These are phyloP conservation scores for Corydoras sp. DNA, from an alignment of 2,113 vertebrate genomes.

Conservation along the genomic window DNA sequence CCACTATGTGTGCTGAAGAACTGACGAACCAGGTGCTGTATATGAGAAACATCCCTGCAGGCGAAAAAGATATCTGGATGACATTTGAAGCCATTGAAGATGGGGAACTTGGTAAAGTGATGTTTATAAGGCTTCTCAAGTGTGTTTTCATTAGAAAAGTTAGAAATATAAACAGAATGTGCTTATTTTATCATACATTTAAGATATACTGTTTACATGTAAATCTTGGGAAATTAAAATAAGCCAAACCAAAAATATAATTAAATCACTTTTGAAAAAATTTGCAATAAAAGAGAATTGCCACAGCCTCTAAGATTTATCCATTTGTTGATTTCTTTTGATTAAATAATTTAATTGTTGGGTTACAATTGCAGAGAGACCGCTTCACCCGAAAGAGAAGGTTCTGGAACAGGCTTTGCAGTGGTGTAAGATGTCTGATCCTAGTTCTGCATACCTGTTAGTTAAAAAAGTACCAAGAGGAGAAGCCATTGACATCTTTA, in stretches of 20 bases:
- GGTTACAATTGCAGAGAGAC: conserved; percentile 69
- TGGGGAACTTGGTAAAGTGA: conserved; percentile 82
- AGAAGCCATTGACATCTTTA: conserved; percentile 83
- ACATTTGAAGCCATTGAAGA: conserved; percentile 88
- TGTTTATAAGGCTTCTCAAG: neutral
- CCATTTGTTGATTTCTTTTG: no score
- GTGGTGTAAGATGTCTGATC: conserved; percentile 92
- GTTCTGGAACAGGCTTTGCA: conserved; percentile 93
- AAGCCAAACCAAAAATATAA: no score
- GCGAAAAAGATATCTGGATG: conserved; percentile 85
- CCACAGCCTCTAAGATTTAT: no score
- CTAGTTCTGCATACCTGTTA: conserved; percentile 82
- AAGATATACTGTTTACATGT: no score
- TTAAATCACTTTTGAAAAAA: no score
- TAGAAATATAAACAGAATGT: no score
- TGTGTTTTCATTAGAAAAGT: conserved; percentile 19
- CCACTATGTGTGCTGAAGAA: conserved; percentile 88
- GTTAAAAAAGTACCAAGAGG: conserved; percentile 82
- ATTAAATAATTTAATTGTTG: neutral
- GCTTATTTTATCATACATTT: no score
- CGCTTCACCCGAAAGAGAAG: conserved; percentile 90
- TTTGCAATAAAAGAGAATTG: no score
- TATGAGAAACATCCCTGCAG: conserved; percentile 78
- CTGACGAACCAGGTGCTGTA: conserved; percentile 95
- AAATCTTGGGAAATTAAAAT: no score